A percentile compares a stretch with the other conserved stretches of the same genome.
Evolutionary conservation across 2,888 invertebrate species (phyloP).

Genomic region (Eucera pruinosa): DNA sequence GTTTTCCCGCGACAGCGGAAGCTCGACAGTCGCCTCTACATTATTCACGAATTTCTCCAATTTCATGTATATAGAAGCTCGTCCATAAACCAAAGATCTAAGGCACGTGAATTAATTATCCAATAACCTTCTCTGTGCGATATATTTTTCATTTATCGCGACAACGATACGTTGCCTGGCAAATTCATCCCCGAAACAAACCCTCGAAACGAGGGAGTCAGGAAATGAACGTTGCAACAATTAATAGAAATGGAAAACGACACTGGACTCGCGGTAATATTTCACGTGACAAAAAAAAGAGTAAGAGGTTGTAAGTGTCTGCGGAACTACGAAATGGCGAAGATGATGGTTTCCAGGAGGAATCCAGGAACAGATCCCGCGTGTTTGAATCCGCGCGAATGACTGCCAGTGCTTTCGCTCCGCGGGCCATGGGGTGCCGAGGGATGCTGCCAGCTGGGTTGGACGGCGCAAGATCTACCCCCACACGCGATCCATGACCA

Average conservation of each 20-base stretch:
- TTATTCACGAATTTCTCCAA: constrained; percentile 16
- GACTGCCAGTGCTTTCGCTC: constrained; percentile 78
- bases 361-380: constrained; percentile 71
- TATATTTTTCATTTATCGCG: background rate
- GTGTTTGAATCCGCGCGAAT: constrained; percentile 81
- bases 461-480: constrained; percentile 83
- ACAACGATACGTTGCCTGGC: constrained; percentile 29
- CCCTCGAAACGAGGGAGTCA: no score
- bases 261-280: background rate
- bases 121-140: constrained; percentile 5
- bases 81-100: background rate
- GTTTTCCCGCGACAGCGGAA: constrained; percentile 22
- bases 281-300: background rate
- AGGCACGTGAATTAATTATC: constrained; percentile 3
- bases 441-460: constrained; percentile 82
- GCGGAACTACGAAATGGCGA: constrained; percentile 8
- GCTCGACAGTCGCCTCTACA: no score
- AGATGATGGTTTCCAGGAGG: constrained; percentile 22
- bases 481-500: constrained; percentile 68
- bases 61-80: background rate
- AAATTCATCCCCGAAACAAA: background rate
- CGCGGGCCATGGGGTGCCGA: constrained; percentile 69
- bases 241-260: background rate
- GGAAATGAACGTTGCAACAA: background rate
- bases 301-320: background rate